Evolutionary conservation across 53 echinoderm and acorn worm genomes (phyloP).

Genomic region (Temnopleurus reevesii): DNA sequence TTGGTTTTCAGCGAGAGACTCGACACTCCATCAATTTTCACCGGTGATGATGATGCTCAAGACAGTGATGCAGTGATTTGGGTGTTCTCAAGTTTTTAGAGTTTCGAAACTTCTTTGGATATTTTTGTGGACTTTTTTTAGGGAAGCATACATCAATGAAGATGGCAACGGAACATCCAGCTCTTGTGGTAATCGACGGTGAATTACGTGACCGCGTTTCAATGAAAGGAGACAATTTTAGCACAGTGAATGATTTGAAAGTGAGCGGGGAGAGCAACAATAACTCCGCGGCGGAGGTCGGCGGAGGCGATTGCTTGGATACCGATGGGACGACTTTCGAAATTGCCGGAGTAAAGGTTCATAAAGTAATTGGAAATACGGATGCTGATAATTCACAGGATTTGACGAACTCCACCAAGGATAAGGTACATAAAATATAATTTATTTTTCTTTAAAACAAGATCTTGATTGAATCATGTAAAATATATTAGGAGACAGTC

Average conservation of each 20-base stretch:
- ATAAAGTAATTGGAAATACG: conserved; percentile 30
- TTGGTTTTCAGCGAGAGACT: not conserved
- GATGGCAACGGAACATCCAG: conserved; percentile 49
- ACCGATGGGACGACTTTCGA: not conserved
- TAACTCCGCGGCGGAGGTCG: conserved; percentile 24
- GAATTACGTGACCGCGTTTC: conserved; percentile 37
- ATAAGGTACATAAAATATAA: not conserved
- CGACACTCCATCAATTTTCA: not conserved
- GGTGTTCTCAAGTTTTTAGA: not conserved
- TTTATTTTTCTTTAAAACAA: no score
- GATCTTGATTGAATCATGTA: no score
- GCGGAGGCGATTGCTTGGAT: conserved; percentile 42
- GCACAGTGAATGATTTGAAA: conserved; percentile 7
- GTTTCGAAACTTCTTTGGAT: conserved; percentile 1
- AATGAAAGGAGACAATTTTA: conserved; percentile 36
- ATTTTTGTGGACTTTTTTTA: not conserved
- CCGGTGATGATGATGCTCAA: not conserved
- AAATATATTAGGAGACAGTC: no score
- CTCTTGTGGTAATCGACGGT: conserved; percentile 41
- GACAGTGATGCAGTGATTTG: not conserved
- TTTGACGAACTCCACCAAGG: not conserved
- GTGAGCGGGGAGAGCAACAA: conserved; percentile 35
- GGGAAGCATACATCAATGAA: conserved; percentile 22
- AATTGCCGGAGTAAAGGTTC: not conserved
- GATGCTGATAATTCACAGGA: conserved; percentile 23